phyloP scores from a whole-genome alignment of 2,888 invertebrate genomes.

The Plusia festucae region DNA sequence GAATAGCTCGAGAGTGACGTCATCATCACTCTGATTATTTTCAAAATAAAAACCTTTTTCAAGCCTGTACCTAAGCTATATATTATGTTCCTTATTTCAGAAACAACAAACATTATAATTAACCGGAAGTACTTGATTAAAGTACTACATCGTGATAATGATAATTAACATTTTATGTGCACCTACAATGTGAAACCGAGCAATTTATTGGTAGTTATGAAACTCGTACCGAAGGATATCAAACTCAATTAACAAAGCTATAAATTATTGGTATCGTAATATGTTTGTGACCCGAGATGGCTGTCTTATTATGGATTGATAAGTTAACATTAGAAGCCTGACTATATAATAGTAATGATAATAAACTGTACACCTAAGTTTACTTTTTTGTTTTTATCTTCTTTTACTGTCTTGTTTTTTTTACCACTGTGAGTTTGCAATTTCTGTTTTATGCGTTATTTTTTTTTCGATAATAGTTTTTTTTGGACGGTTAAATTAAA shows the following conservation, averaged over 20 bases:
- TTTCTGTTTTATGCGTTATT: no score
- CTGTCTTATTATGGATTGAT: constrained; percentile 18
- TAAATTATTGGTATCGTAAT: constrained; percentile 47
- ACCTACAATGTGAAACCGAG: constrained; percentile 16
- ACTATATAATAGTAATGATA: neutral
- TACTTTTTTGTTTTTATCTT: neutral
- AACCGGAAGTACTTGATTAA: constrained; percentile 13
- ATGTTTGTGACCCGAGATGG: constrained; percentile 31
- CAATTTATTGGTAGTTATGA: constrained; percentile 36
- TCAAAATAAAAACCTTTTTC: neutral
- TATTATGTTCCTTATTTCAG: no score
- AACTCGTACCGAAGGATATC: constrained; percentile 46
- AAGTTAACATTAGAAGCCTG: neutral
- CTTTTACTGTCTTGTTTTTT: no score
- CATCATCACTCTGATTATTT: constrained; percentile 38
- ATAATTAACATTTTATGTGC: constrained; percentile 23
- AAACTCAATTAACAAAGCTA: constrained; percentile 56
- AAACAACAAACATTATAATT: no score
- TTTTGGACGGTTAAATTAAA: no score
- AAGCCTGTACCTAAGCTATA: neutral
- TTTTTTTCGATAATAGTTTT: no score
- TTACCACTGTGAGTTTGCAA: no score
- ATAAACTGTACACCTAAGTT: no score
- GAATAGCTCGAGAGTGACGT: no score
- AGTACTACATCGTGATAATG: constrained; percentile 18